Conservation (phyloP, 2,888 invertebrate genomes). For the Tetranychus truncatus region DNA sequence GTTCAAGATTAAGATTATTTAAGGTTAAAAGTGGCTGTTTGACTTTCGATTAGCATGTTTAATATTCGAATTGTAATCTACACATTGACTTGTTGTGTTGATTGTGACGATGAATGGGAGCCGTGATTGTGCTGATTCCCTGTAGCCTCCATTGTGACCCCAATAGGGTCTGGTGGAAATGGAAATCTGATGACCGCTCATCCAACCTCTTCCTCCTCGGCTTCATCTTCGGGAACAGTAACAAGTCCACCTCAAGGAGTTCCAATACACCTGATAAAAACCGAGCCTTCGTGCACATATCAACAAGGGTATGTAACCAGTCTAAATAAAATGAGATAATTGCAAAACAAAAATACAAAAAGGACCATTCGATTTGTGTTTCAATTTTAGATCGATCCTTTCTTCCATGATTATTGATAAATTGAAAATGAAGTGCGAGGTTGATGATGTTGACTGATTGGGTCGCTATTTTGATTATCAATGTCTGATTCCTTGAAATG, state of each 20-base stretch:
- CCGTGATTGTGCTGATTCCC: conserved; percentile 5
- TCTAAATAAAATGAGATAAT: not conserved
- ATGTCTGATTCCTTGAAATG: not conserved
- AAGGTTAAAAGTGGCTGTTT: not conserved
- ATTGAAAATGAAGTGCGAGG: too few relatives aligned
- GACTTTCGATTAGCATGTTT: not conserved
- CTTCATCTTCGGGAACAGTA: conserved; percentile 7
- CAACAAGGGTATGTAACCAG: not conserved
- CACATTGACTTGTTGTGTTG: not conserved
- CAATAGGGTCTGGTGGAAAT: conserved; percentile 11
- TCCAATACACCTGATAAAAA: conserved; percentile 10
- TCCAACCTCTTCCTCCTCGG: conserved; percentile 6
- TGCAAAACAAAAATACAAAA: not conserved
- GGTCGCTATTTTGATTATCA: not conserved
- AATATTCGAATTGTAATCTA: not conserved
- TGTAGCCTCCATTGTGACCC: conserved; percentile 16
- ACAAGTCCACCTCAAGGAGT: not conserved
- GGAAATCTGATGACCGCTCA: conserved; percentile 7
- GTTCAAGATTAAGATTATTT: not conserved
- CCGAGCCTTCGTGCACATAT: conserved; percentile 3
- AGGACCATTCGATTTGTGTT: too few relatives aligned
- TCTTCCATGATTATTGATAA: too few relatives aligned
- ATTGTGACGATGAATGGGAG: not conserved
- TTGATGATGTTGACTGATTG: not conserved
- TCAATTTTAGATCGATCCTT: too few relatives aligned